These are phyloP conservation scores for Troides aeacus DNA, from an alignment of 2,888 invertebrate species.

Conservation along the genomic window DNA sequence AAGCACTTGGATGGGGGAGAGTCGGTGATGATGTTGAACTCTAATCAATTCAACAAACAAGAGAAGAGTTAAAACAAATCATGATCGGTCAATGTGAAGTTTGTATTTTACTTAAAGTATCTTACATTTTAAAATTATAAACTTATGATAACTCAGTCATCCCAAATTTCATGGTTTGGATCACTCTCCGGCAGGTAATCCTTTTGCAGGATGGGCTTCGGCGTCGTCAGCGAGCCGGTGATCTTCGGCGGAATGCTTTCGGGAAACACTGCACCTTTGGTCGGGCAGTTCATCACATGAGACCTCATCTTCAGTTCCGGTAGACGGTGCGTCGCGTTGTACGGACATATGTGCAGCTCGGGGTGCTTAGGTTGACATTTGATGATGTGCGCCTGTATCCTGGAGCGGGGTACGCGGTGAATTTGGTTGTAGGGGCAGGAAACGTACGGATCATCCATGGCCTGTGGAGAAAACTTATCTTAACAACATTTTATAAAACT, in stretches of 20 bases:
- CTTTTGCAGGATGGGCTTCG: conserved; percentile 28
- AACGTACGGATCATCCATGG: conserved; percentile 57
- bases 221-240: conserved; percentile 15
- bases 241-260: conserved; percentile 31
- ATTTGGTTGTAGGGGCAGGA: conserved; percentile 77
- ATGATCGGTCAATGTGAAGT: too few species aligned
- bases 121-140: too few species aligned
- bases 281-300: conserved; percentile 45
- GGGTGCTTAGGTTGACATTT: conserved; percentile 76
- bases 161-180: conserved; percentile 55
- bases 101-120: too few species aligned
- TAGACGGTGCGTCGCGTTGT: conserved; percentile 76
- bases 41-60: too few species aligned
- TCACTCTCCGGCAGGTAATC: conserved; percentile 41
- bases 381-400: conserved; percentile 76
- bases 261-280: conserved; percentile 36
- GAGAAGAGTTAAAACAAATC: too few species aligned
- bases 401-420: conserved; percentile 72
- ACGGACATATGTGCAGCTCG: conserved; percentile 71
- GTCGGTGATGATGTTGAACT: too few species aligned
- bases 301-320: conserved; percentile 55
- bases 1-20: too few species aligned
- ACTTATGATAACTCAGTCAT: conserved; percentile 34
- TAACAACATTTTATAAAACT: too few species aligned
- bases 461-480: background rate